phyloP scores from a whole-genome alignment of 2,888 invertebrate species.

The Lasius fuliginosus region DNA sequence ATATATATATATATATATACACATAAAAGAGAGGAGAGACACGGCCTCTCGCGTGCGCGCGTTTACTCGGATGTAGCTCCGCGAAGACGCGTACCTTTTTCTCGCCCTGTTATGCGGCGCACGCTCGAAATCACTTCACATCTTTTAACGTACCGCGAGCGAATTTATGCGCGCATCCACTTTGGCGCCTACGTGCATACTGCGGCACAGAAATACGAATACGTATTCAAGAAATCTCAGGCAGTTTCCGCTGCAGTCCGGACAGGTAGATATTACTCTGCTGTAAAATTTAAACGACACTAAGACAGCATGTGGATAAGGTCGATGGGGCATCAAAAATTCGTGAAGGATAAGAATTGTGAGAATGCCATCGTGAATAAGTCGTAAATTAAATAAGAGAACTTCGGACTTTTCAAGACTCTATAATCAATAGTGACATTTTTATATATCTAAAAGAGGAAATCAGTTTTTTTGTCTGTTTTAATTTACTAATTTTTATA shows the following conservation, averaged over 20 bases:
- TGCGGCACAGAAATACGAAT: slow-evolving; percentile 47
- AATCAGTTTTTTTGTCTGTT: not conserved
- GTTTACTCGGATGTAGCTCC: slow-evolving; percentile 46
- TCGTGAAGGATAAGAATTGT: slow-evolving; percentile 10
- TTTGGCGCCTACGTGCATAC: slow-evolving; percentile 56
- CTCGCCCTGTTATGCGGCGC: slow-evolving; percentile 54
- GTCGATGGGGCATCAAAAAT: slow-evolving; percentile 19
- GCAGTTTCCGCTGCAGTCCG: slow-evolving; percentile 22
- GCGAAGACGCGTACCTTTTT: slow-evolving; percentile 52
- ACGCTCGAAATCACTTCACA: slow-evolving; percentile 57
- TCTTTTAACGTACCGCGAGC: slow-evolving; percentile 57
- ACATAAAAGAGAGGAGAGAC: not conserved
- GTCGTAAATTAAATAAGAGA: not conserved
- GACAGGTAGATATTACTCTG: slow-evolving; percentile 27
- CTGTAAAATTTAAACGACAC: slow-evolving; percentile 50
- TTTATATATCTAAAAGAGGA: not conserved
- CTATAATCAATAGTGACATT: not conserved
- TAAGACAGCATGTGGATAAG: slow-evolving; percentile 17
- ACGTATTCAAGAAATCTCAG: slow-evolving; percentile 52
- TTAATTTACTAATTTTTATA: not conserved
- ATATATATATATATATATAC: not conserved
- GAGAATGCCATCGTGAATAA: not conserved
- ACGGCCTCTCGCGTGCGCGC: slow-evolving; percentile 38
- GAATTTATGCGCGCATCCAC: slow-evolving; percentile 58
- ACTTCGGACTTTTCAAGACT: not conserved